Evolutionary conservation across 2,888 invertebrate species (phyloP).

Genomic region (Coelopa pilipes): DNA sequence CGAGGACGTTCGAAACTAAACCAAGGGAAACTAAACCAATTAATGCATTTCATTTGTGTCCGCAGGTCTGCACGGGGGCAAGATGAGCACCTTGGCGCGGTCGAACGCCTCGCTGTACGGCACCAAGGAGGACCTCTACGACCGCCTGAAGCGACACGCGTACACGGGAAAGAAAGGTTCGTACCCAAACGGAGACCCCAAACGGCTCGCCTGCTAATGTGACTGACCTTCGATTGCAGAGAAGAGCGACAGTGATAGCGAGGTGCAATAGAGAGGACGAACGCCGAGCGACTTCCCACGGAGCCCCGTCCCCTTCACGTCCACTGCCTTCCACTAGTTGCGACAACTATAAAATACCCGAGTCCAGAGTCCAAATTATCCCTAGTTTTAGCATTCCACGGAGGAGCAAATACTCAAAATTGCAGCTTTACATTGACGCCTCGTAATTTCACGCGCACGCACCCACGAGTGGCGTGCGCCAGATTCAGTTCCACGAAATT

Average conservation of each 20-base stretch:
- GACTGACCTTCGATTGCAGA: constrained; percentile 72
- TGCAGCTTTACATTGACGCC: constrained; percentile 49
- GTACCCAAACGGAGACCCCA: not conserved
- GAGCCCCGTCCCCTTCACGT: not conserved
- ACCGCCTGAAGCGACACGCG: constrained; percentile 93
- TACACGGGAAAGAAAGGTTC: constrained; percentile 95
- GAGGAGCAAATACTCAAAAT: constrained; percentile 13
- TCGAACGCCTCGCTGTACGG: constrained; percentile 95
- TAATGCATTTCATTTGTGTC: not conserved
- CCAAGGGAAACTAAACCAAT: not conserved
- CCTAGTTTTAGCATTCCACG: not conserved
- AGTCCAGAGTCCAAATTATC: not conserved
- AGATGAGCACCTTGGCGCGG: constrained; percentile 92
- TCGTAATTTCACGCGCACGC: constrained; percentile 42
- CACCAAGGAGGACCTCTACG: constrained; percentile 94
- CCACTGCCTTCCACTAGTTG: constrained; percentile 30
- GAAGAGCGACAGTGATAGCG: constrained; percentile 94
- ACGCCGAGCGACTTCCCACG: not conserved
- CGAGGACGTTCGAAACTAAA: not conserved
- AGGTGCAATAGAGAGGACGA: constrained; percentile 77
- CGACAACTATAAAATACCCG: constrained; percentile 9
- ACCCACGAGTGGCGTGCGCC: no score
- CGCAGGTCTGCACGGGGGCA: constrained; percentile 81
- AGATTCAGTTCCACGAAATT: not conserved
- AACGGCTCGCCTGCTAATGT: not conserved